Base-by-base conservation (phyloP, 2,797 vertebrate genomes). In the Sebastes oblongus region DNA sequence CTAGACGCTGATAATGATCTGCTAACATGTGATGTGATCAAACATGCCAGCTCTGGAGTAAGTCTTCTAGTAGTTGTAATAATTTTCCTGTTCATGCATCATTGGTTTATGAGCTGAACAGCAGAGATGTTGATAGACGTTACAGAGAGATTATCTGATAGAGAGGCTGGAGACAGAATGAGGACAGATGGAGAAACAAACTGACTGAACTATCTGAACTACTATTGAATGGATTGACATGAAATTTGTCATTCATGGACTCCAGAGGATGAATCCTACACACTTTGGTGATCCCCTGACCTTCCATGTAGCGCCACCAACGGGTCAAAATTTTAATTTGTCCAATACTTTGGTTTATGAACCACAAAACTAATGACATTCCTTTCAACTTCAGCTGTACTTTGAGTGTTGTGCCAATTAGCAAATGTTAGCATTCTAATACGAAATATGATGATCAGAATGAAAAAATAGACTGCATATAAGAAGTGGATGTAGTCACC, bases 1-100 rank as follows among this genome's bases (percentile, higher is more conserved):
- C 92, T 94, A 94, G 92, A 93, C 93, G 1, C 8, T 32, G 82
- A 82, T 94, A 93, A 93, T 88, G 93, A 94, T 94, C 88, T 70
- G 78, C 66, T 75, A 66, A 71, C 89, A 88, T 83, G 88, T 61
- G 59, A 81, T 81, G 61, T 75, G 77, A 87, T 73, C 79, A 82
- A 75, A 86, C 78, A 77, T 75, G 72, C 29, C 65, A 55, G 16
- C 58, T 60, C 65, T 65, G 67, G 20, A 0, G n/a, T 34, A 55
- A 18, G 24, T 62, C 29, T 39, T 66, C 30, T 32, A 18, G 52
- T 34, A 54, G 58, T 52, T 39, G 64, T 61, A 80, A 66, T 77
- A 73, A 73, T 42, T 69, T 66, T 60, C 30, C 32, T 46, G 61
- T 72, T 78, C 64, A 61, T 16, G 10, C 25, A n/a, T 66, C 36